Evolutionary conservation across 1,140 invertebrate species (phyloP), one percentile per base, ranked within the genome.

Genomic region (Carcinoscorpius rotundicauda): DNA sequence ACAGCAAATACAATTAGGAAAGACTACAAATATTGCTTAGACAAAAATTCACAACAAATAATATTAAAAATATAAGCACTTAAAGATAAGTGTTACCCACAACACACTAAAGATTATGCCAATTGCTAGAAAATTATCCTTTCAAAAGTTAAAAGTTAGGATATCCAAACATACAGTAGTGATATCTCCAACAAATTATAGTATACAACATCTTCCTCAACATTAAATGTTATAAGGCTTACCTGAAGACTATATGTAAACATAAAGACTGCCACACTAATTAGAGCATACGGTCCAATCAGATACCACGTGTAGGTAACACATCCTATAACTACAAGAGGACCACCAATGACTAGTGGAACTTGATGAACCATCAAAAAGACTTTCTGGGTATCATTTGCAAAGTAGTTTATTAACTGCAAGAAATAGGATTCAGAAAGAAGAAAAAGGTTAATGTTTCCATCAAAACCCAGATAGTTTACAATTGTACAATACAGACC

Each of bases 171-270:
- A 29, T 29, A 29, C 29, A 29, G 29, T 29, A 29, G 29, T 29
- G 29, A 29, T 29, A 29, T 29, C 29, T 29, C 29, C 29, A 29
- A 29, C 29, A 29, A 29, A 29, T 29, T 29, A 29, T 29, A 29
- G 29, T 29, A 29, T 1, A 29, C 29, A 29, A 29, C 2, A 29
- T 29, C 29, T 29, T 29, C 29, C 29, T 29, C 29, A 2, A 29
- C 29, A 29, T 29, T 29, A 29, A 29, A 29, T 29, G 29, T 29
- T 29, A 29, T 29, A 2, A 29, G 29, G 29, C 29, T 76, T 76
- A 86, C 86, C 79, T 88, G 85, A 61, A 86, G 69, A 9, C 82
- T 79, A 74, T 86, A 87, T 71, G 86, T 85, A 5, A 81, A 62
- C 29, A 85, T 64, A 70, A 87, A 86, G n/a, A 81, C 78, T 5